Percentiles rank a stretch among this genome's conserved stretches.
These are phyloP conservation scores for Camponotus floridanus DNA, from an alignment of 1,140 invertebrate genomes.

Conservation along the genomic window DNA sequence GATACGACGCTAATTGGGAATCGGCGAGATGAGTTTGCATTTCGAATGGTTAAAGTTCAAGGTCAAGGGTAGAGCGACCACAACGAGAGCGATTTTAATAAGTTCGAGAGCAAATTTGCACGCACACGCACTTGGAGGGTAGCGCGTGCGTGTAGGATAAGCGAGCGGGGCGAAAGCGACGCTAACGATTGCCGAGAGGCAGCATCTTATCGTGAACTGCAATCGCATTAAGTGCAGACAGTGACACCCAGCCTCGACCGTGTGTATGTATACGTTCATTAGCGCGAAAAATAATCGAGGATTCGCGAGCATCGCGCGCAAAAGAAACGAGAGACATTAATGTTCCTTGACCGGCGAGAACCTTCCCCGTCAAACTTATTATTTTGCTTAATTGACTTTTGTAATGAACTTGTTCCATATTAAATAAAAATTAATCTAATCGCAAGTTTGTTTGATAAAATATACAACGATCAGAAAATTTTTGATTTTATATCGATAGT, in stretches of 20 bases:
- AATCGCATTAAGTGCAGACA: conserved; percentile 85
- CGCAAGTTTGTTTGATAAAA: neutral
- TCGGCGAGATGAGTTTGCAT: neutral
- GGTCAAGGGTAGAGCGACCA: conserved; percentile 39
- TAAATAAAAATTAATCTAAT: neutral
- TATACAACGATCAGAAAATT: neutral
- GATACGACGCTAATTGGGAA: neutral
- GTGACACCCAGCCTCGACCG: conserved; percentile 79
- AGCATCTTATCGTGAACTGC: conserved; percentile 83
- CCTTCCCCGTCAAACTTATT: conserved; percentile 15
- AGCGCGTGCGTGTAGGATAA: conserved; percentile 57
- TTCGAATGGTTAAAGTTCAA: neutral
- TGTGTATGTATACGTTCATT: conserved; percentile 81
- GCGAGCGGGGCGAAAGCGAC: conserved; percentile 71
- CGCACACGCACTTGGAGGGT: conserved; percentile 43
- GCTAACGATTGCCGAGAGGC: conserved; percentile 82
- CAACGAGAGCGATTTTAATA: conserved; percentile 65
- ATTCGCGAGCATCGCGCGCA: conserved; percentile 74
- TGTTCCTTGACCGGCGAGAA: conserved; percentile 33
- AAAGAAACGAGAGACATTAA: conserved; percentile 77
- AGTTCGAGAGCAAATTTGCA: conserved; percentile 67
- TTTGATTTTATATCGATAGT: neutral
- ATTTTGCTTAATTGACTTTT: conserved; percentile 39
- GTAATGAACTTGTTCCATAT: neutral
- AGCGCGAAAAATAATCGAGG: conserved; percentile 85